phyloP scores from a whole-genome alignment of 1,140 invertebrate genomes.

The Drosophila burlai region DNA sequence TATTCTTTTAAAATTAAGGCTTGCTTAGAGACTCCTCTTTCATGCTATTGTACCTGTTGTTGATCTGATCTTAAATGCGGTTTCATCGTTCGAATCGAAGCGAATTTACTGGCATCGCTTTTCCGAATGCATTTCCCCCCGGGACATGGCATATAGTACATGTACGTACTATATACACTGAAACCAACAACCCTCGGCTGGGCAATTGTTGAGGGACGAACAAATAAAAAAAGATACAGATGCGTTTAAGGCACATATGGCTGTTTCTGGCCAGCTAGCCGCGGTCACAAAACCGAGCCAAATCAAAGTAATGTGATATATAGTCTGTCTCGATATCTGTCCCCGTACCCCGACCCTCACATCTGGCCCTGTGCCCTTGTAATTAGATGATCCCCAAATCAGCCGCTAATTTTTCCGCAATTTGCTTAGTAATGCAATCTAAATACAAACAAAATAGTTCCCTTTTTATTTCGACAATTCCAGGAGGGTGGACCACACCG shows the following conservation, averaged over 20 bases:
- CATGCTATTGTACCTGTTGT: background rate
- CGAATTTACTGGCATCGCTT: background rate
- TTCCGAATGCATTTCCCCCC: conserved; percentile 2
- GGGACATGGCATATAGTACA: background rate
- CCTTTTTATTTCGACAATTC: conserved; percentile 35
- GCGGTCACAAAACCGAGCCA: conserved; percentile 25
- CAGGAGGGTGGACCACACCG: conserved; percentile 34
- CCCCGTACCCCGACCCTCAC: background rate
- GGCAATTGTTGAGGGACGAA: conserved; percentile 32
- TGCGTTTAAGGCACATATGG: conserved; percentile 63
- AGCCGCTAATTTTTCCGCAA: conserved; percentile 86
- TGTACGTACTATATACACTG: background rate
- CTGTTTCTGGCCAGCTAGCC: conserved; percentile 25
- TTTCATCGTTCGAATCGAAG: conserved; percentile 1
- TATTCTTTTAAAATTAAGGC: background rate
- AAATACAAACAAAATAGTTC: conserved; percentile 84
- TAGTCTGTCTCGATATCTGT: conserved; percentile 24
- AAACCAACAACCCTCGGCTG: background rate
- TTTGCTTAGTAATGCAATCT: conserved; percentile 85
- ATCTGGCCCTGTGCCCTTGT: conserved; percentile 54
- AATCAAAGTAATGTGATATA: conserved; percentile 79
- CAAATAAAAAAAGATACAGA: conserved; percentile 68
- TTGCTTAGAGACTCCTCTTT: no score
- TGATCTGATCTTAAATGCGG: background rate
- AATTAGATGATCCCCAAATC: conserved; percentile 85